Percentiles rank a stretch among this genome's conserved stretches.
phyloP scores from a whole-genome alignment of 2,797 vertebrate genomes.

The Phoeniculus purpureus region DNA sequence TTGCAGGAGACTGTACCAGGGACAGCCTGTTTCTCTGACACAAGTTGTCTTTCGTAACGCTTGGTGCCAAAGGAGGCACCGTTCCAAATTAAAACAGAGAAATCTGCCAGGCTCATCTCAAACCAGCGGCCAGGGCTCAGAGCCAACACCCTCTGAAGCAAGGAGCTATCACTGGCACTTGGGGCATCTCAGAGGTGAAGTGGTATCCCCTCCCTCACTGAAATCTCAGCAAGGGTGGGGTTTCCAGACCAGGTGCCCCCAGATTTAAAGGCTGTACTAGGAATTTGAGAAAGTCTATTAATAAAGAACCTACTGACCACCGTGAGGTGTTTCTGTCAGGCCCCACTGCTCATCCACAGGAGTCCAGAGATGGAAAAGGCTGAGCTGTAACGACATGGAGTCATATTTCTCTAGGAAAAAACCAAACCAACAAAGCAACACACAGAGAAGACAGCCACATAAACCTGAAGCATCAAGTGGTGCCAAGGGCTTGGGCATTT shows the following conservation, averaged over 20 bases:
- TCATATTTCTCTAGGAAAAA: not conserved
- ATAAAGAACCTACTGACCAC: not conserved
- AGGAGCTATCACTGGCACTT: not conserved
- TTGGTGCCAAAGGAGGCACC: constrained; percentile 21
- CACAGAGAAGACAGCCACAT: not conserved
- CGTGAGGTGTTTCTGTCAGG: not conserved
- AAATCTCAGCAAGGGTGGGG: not conserved
- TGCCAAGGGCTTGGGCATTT: not conserved
- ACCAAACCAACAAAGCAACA: not conserved
- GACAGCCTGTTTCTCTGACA: constrained; percentile 10
- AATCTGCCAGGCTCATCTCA: not conserved
- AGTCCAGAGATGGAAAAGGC: not conserved
- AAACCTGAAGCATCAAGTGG: not conserved
- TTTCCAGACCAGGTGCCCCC: not conserved
- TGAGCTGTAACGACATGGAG: not conserved
- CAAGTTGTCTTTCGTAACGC: constrained; percentile 14
- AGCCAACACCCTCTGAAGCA: not conserved
- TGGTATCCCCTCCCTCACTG: not conserved
- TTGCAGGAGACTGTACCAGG: not conserved
- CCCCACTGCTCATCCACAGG: not conserved
- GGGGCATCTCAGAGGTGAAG: not conserved
- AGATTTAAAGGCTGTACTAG: not conserved
- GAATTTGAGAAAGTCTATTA: not conserved
- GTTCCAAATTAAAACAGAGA: constrained; percentile 29
- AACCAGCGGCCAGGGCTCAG: not conserved